Conservation (phyloP, 2,113 vertebrate genomes). For the Ciconia maguari region DNA sequence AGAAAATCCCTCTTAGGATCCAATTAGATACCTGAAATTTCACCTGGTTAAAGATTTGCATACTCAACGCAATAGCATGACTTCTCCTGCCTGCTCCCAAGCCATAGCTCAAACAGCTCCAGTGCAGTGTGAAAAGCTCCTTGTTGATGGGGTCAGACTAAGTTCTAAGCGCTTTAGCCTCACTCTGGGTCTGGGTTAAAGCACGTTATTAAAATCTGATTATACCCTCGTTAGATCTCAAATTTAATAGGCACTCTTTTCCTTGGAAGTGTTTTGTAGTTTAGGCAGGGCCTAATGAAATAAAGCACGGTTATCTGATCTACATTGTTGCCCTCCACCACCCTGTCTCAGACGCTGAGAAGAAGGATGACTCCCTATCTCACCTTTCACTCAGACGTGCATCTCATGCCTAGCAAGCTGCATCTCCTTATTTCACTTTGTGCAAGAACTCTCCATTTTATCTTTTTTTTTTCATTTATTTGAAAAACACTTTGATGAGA, state of each 20-base stretch:
- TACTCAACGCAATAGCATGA: neutral
- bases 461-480: neutral
- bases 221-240: neutral
- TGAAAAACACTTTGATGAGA: neutral
- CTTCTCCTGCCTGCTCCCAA: neutral
- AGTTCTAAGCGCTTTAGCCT: neutral
- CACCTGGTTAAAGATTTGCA: neutral
- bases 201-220: neutral
- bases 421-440: neutral
- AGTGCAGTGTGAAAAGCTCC: neutral
- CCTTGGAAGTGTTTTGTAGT: neutral
- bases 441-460: neutral
- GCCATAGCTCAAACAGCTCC: neutral
- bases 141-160: neutral
- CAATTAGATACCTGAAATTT: conserved; percentile 16
- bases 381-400: neutral
- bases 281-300: neutral
- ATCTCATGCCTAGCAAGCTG: neutral
- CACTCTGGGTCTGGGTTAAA: neutral
- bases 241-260: neutral
- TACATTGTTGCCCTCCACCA: neutral
- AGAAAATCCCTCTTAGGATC: neutral
- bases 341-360: neutral
- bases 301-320: neutral
- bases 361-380: neutral